Percentiles rank a stretch among this genome's conserved stretches.
Evolutionary conservation across 2,113 vertebrate species (phyloP).

Genomic region (Anas platyrhynchos): DNA sequence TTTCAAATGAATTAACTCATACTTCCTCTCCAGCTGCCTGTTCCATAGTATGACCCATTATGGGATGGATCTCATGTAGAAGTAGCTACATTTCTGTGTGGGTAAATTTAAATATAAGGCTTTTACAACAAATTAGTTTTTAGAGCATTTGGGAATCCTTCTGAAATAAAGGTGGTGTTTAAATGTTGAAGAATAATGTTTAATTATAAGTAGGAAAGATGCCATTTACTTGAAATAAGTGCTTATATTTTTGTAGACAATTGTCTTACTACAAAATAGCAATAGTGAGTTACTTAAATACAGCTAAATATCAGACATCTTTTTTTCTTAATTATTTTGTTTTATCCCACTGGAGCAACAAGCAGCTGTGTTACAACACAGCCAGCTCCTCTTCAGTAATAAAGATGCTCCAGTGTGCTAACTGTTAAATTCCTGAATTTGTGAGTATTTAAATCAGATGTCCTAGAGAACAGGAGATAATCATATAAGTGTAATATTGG

Average conservation of each 20-base stretch:
- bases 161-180: not conserved
- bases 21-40: not conserved
- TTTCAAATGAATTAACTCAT: not conserved
- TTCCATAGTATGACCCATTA: not conserved
- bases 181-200: not conserved
- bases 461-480: not conserved
- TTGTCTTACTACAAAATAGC: not conserved
- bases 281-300: constrained; percentile 1
- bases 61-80: not conserved
- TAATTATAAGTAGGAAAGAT: not conserved
- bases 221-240: constrained; percentile 11
- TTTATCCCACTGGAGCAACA: constrained; percentile 1
- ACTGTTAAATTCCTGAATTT: not conserved
- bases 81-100: not conserved
- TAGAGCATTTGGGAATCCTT: not conserved
- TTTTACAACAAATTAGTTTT: not conserved
- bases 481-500: not conserved
- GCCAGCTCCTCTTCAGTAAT: not conserved
- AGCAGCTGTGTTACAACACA: not conserved
- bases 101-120: not conserved
- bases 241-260: not conserved
- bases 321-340: constrained; percentile 13
- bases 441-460: not conserved
- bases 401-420: not conserved
- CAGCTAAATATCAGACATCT: constrained; percentile 12